Evolutionary conservation across 2,113 vertebrate genomes (phyloP).

Genomic region (Saccopteryx bilineata): DNA sequence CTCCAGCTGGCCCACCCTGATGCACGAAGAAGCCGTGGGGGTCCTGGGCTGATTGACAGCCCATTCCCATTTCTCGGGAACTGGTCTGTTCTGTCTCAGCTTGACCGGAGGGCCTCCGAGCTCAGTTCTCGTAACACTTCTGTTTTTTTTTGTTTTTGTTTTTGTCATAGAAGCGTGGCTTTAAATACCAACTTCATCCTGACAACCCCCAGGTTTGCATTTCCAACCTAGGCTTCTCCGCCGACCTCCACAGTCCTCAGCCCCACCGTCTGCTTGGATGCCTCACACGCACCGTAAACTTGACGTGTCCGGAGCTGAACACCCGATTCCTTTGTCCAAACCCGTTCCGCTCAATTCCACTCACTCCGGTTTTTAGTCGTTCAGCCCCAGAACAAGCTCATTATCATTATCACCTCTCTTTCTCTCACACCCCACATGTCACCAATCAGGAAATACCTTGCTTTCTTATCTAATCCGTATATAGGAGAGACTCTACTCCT

Average conservation of each 20-base stretch:
- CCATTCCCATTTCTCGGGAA: neutral
- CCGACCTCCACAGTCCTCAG: neutral
- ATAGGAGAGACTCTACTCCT: neutral
- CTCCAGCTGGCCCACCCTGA: neutral
- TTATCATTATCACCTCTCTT: neutral
- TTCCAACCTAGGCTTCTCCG: neutral
- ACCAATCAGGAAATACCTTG: neutral
- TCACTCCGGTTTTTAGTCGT: neutral
- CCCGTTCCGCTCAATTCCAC: neutral
- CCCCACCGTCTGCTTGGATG: neutral
- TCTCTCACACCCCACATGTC: neutral
- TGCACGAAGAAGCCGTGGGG: neutral
- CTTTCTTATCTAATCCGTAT: neutral
- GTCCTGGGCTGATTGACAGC: neutral
- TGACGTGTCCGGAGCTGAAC: neutral
- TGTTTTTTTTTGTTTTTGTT: neutral
- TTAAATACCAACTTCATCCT: neutral
- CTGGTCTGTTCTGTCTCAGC: neutral
- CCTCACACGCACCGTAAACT: neutral
- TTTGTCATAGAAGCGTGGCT: neutral
- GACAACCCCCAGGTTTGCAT: neutral
- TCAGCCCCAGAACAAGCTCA: neutral
- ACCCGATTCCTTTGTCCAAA: neutral
- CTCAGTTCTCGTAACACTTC: neutral
- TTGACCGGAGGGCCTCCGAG: neutral